Evolutionary conservation across 1,140 invertebrate genomes (phyloP).

Genomic region (Panagrolaimus sp.): DNA sequence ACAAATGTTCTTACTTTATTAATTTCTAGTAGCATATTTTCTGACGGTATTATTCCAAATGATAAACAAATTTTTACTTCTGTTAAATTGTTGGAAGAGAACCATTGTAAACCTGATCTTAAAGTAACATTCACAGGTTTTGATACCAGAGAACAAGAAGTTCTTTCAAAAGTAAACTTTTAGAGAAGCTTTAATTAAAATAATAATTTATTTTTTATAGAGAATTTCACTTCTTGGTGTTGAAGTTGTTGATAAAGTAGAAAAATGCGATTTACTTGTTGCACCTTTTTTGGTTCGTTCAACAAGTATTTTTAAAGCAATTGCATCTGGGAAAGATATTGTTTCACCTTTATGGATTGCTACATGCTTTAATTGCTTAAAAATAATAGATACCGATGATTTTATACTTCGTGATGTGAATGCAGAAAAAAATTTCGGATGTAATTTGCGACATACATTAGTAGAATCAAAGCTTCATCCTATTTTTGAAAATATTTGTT

Average conservation of each 20-base stretch:
- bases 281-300: neutral
- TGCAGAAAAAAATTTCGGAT: neutral
- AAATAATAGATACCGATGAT: neutral
- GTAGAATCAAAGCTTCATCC: neutral
- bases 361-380: neutral
- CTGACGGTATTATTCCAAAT: neutral
- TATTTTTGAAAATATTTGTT: slow-evolving; percentile 1
- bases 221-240: neutral
- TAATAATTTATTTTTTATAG: neutral
- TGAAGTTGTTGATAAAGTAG: neutral
- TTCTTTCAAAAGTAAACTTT: neutral
- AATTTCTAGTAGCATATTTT: neutral
- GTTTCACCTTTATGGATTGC: neutral
- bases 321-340: neutral
- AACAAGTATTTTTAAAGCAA: neutral
- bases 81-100: neutral
- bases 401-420: neutral
- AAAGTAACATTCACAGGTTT: neutral
- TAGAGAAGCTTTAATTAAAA: neutral
- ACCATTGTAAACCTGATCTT: neutral
- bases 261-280: neutral
- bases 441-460: neutral
- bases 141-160: neutral
- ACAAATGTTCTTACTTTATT: neutral
- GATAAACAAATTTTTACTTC: neutral